A percentile compares a stretch with the other conserved stretches of the same genome.
Evolutionary conservation across 2,113 vertebrate species (phyloP).

Genomic region (Puma concolor): DNA sequence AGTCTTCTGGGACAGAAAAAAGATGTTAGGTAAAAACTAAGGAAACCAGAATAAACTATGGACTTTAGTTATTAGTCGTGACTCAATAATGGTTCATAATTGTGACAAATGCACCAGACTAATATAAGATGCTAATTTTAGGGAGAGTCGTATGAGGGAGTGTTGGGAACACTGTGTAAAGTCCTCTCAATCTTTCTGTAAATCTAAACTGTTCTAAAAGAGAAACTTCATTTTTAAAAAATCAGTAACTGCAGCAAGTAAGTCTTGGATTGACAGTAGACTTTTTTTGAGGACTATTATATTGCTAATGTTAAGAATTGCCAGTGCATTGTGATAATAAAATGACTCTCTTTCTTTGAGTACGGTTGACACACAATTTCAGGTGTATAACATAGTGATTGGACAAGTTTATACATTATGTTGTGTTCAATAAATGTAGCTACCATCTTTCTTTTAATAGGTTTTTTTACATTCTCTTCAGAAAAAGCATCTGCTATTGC

Average conservation of each 20-base stretch:
- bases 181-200: background rate
- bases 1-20: background rate
- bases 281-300: background rate
- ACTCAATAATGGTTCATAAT: background rate
- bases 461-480: background rate
- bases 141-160: background rate
- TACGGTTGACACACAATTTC: background rate
- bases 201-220: background rate
- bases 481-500: background rate
- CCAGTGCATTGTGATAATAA: background rate
- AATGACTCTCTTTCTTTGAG: background rate
- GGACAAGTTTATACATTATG: background rate
- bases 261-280: background rate
- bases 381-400: background rate
- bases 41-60: background rate
- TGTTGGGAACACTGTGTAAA: background rate
- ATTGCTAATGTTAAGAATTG: background rate
- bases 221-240: background rate
- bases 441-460: background rate
- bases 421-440: background rate
- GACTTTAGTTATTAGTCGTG: background rate
- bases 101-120: background rate
- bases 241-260: background rate
- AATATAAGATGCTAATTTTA: background rate
- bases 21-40: background rate